phyloP scores from a whole-genome alignment of 1,140 invertebrate species.

The Thaumatotibia leucotreta region DNA sequence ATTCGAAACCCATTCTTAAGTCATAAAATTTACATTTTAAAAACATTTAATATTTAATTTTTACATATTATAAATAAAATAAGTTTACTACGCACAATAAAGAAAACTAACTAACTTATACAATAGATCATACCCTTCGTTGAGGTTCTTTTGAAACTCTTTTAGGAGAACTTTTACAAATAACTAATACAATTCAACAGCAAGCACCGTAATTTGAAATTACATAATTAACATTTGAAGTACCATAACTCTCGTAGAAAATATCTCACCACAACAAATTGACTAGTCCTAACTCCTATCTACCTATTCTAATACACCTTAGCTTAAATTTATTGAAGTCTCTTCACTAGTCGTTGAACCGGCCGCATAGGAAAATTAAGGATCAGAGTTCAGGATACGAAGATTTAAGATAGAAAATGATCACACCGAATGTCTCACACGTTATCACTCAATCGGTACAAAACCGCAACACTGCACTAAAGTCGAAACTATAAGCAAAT shows the following conservation, averaged over 20 bases:
- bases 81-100: slow-evolving; percentile 15
- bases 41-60: background rate
- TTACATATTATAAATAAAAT: slow-evolving; percentile 13
- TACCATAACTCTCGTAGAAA: slow-evolving; percentile 68
- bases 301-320: slow-evolving; percentile 55
- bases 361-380: slow-evolving; percentile 61
- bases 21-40: slow-evolving; percentile 29
- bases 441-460: slow-evolving; percentile 23
- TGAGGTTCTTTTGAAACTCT: slow-evolving; percentile 49
- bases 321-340: slow-evolving; percentile 68
- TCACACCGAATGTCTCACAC: slow-evolving; percentile 29
- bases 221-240: slow-evolving; percentile 54
- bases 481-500: background rate
- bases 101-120: slow-evolving; percentile 39
- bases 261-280: slow-evolving; percentile 71
- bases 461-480: slow-evolving; percentile 16
- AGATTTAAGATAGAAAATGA: slow-evolving; percentile 21
- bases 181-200: slow-evolving; percentile 61
- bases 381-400: slow-evolving; percentile 18
- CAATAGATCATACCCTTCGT: slow-evolving; percentile 47
- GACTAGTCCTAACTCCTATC: slow-evolving; percentile 73
- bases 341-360: slow-evolving; percentile 58
- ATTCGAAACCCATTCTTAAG: slow-evolving; percentile 63
- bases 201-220: slow-evolving; percentile 69
- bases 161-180: slow-evolving; percentile 37